Conservation (phyloP, 2,113 vertebrate genomes). For the Nannobrachium achirus region DNA sequence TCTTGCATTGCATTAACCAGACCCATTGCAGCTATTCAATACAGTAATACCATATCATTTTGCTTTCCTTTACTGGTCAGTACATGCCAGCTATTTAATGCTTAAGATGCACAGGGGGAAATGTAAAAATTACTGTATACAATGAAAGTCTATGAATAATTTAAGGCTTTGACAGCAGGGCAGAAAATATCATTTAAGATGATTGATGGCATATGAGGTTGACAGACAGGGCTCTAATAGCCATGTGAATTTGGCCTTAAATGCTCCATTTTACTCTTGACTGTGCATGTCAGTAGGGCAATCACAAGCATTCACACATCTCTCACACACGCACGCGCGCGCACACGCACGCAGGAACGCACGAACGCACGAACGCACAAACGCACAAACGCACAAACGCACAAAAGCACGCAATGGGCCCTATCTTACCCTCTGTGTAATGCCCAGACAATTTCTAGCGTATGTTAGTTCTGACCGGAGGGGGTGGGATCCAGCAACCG, state of each 20-base stretch:
- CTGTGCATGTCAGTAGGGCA: conserved; percentile 59
- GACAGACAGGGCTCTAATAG: conserved; percentile 52
- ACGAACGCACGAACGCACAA: conserved; percentile 7
- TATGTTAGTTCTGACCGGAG: too few species aligned
- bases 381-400: conserved; percentile 8
- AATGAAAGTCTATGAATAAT: conserved; percentile 73
- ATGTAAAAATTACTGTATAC: conserved; percentile 63
- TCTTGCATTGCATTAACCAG: background rate
- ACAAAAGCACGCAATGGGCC: conserved; percentile 30
- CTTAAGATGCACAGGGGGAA: conserved; percentile 55
- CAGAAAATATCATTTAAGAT: conserved; percentile 50
- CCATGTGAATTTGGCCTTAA: conserved; percentile 33
- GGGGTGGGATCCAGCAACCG: too few species aligned
- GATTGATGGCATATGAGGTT: conserved; percentile 55
- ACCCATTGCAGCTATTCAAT: conserved; percentile 11
- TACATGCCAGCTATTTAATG: conserved; percentile 22
- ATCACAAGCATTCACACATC: background rate
- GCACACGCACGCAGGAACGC: background rate
- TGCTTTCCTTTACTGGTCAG: conserved; percentile 28
- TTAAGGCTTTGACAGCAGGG: conserved; percentile 42
- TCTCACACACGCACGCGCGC: background rate
- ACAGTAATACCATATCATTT: conserved; percentile 24
- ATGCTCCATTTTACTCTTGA: conserved; percentile 40
- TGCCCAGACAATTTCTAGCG: too few species aligned
- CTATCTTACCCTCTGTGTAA: conserved; percentile 32